phyloP scores from a whole-genome alignment of 2,888 invertebrate genomes.

The Chaitophorus viminalis region DNA sequence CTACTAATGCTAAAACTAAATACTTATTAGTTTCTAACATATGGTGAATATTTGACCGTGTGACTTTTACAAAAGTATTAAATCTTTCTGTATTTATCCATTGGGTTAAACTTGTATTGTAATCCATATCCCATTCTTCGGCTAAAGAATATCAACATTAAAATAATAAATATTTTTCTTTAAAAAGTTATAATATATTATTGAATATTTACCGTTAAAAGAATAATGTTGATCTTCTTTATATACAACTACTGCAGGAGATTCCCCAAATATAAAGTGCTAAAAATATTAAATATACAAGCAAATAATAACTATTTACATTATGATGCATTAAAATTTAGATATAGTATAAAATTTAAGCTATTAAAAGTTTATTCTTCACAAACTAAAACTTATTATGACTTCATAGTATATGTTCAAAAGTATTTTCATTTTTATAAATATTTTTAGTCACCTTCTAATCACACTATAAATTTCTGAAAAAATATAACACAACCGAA shows the following conservation, averaged over 20 bases:
- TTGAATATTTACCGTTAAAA: constrained; percentile 54
- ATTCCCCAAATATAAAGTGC: constrained; percentile 53
- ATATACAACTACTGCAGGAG: constrained; percentile 62
- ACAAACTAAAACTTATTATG: too few relatives aligned
- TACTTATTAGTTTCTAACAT: constrained; percentile 85
- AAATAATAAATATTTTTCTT: constrained; percentile 71
- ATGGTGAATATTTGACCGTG: constrained; percentile 72
- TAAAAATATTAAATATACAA: constrained; percentile 41
- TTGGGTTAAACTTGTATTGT: constrained; percentile 80
- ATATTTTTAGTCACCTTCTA: too few relatives aligned
- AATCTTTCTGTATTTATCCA: constrained; percentile 93
- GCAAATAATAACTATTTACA: background rate
- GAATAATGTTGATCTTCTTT: constrained; percentile 62
- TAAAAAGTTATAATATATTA: background rate
- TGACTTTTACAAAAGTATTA: constrained; percentile 82
- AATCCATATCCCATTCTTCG: constrained; percentile 65
- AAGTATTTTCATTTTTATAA: too few relatives aligned
- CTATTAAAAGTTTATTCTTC: too few relatives aligned
- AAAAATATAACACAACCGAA: too few relatives aligned
- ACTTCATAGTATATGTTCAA: too few relatives aligned
- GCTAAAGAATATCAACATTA: constrained; percentile 67
- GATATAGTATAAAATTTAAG: background rate
- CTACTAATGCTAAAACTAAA: constrained; percentile 86
- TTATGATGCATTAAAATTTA: background rate
- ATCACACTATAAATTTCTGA: too few relatives aligned